Conservation (phyloP, 2,888 invertebrate genomes). For the Andrena praecox region DNA sequence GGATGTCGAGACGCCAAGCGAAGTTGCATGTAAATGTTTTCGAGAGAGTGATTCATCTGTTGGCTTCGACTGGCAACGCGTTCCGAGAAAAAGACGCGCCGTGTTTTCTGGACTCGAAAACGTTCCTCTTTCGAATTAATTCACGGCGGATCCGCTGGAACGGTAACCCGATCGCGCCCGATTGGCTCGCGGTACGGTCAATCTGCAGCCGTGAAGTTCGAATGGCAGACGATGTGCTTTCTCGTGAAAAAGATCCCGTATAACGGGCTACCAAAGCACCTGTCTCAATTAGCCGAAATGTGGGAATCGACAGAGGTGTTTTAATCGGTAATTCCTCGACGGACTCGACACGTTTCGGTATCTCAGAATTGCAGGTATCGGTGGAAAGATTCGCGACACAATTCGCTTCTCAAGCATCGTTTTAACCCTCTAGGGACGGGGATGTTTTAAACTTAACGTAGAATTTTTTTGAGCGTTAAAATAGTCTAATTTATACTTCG, state of each 20-base stretch:
- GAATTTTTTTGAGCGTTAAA: too few relatives aligned
- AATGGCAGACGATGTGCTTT: background rate
- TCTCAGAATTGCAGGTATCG: too few relatives aligned
- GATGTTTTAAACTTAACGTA: too few relatives aligned
- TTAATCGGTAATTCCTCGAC: background rate
- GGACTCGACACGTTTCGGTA: background rate
- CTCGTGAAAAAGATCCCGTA: background rate
- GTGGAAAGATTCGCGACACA: too few relatives aligned
- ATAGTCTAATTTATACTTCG: too few relatives aligned
- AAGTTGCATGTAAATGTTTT: slow-evolving; percentile 4
- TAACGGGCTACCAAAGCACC: background rate
- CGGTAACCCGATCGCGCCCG: background rate
- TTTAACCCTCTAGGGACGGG: too few relatives aligned
- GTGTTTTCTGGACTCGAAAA: background rate
- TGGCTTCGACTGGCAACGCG: background rate
- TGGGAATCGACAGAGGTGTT: slow-evolving; percentile 1
- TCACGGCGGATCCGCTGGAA: too few relatives aligned
- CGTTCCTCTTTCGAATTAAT: background rate
- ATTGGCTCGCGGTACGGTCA: background rate
- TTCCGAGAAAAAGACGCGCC: background rate
- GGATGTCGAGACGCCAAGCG: background rate
- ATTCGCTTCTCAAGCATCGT: too few relatives aligned
- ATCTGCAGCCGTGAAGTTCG: background rate
- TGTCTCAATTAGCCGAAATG: slow-evolving; percentile 2
- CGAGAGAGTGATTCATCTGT: slow-evolving; percentile 3